phyloP scores from a whole-genome alignment of 2,797 vertebrate species.

The Vultur gryphus region DNA sequence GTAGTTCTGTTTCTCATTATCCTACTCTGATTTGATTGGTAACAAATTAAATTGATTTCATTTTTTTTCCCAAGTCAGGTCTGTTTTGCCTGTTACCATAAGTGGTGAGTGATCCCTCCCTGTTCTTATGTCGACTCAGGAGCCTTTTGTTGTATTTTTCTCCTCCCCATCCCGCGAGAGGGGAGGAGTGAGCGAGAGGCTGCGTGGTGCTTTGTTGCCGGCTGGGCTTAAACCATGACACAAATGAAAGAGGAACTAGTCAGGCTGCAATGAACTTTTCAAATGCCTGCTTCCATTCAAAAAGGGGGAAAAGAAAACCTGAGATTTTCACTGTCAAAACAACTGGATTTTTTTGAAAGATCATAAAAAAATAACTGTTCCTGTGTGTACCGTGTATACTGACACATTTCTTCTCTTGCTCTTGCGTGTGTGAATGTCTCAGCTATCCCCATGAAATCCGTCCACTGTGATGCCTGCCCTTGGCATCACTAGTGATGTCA shows the following conservation, averaged over 20 bases:
- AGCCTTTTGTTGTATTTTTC: too few relatives aligned
- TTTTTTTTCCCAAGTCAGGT: too few relatives aligned
- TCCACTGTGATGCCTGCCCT: background rate
- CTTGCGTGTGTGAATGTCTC: background rate
- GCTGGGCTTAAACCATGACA: too few relatives aligned
- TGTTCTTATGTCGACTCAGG: too few relatives aligned
- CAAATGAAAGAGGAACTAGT: background rate
- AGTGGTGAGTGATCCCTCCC: too few relatives aligned
- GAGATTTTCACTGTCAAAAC: background rate
- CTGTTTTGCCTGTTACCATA: too few relatives aligned
- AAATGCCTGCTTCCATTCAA: background rate
- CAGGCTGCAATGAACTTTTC: background rate
- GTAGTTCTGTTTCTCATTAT: too few relatives aligned
- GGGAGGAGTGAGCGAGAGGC: too few relatives aligned
- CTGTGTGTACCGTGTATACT: background rate
- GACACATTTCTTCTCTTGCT: background rate
- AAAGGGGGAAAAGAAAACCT: background rate
- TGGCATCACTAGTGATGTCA: background rate
- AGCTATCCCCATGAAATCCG: background rate
- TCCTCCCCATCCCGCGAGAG: too few relatives aligned
- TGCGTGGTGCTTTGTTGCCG: too few relatives aligned
- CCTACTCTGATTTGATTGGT: too few relatives aligned
- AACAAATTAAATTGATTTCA: too few relatives aligned
- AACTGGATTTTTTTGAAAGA: accelerated
- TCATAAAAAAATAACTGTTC: background rate